A percentile compares a stretch with the other conserved stretches of the same genome.
These are phyloP conservation scores for Eupithecia tripunctaria DNA, from an alignment of 2,888 invertebrate species.

Conservation along the genomic window DNA sequence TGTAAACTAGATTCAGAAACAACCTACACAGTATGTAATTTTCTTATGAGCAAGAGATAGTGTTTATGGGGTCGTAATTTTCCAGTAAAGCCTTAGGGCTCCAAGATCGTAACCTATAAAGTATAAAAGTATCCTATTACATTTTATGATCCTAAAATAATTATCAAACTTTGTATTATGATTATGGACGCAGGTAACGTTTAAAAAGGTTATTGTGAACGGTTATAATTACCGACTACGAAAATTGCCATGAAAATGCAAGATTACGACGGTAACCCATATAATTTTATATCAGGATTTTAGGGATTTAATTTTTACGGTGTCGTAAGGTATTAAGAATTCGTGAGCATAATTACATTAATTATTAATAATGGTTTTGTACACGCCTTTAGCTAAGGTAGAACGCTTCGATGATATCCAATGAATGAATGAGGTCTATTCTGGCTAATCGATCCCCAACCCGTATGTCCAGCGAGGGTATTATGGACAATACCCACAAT, in stretches of 20 bases:
- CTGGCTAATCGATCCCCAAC: too few species aligned
- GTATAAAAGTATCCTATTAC: constrained; percentile 35
- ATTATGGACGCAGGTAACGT: constrained; percentile 1
- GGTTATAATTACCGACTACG: background rate
- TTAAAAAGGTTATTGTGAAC: background rate
- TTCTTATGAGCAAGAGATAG: constrained; percentile 27
- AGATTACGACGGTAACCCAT: background rate
- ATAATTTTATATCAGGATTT: constrained; percentile 14
- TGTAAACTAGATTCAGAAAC: background rate
- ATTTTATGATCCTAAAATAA: constrained; percentile 33
- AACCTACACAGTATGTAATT: background rate
- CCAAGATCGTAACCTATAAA: constrained; percentile 23
- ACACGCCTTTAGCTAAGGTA: too few species aligned
- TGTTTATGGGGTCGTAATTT: constrained; percentile 41
- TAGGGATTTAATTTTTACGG: background rate
- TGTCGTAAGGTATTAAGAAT: background rate
- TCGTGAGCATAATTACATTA: background rate
- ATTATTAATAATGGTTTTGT: background rate
- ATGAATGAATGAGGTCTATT: too few species aligned
- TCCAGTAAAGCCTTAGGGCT: constrained; percentile 33
- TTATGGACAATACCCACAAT: too few species aligned
- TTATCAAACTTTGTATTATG: constrained; percentile 27
- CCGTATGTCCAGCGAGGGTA: too few species aligned
- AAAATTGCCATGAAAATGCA: background rate
- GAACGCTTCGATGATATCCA: too few species aligned